phyloP scores from a whole-genome alignment of 2,797 vertebrate species.

The Denticeps clupeoides region DNA sequence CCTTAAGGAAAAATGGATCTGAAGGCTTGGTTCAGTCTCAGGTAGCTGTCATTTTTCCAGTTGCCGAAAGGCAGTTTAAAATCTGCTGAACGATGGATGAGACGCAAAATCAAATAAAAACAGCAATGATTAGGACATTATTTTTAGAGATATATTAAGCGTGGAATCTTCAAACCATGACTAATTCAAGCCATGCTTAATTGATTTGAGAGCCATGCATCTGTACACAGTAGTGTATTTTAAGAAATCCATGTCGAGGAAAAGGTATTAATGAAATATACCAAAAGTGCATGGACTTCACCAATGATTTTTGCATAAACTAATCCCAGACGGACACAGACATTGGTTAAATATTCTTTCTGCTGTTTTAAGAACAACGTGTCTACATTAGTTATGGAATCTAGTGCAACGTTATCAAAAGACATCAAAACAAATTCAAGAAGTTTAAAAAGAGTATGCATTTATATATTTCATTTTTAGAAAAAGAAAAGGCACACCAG shows the following conservation, averaged over 20 bases:
- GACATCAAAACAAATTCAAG: too few relatives aligned
- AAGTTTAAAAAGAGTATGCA: conserved; percentile 19
- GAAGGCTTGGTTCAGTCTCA: conserved; percentile 19
- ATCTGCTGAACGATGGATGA: conserved; percentile 56
- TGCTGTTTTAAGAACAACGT: conserved; percentile 25
- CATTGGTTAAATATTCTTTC: conserved; percentile 4
- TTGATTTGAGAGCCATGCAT: too few relatives aligned
- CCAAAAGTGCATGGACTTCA: too few relatives aligned
- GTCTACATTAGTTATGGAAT: not conserved
- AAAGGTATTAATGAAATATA: too few relatives aligned
- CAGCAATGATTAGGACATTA: conserved; percentile 21
- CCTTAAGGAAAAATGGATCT: conserved; percentile 12
- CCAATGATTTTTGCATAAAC: conserved; percentile 34
- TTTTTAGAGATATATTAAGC: too few relatives aligned
- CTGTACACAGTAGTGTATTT: too few relatives aligned
- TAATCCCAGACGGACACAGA: conserved; percentile 42
- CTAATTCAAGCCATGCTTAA: too few relatives aligned
- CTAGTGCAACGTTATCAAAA: conserved; percentile 20
- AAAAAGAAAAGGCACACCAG: conserved; percentile 25
- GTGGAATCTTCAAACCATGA: too few relatives aligned
- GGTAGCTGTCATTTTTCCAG: conserved; percentile 54
- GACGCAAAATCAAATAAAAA: conserved; percentile 29
- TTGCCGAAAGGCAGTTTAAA: conserved; percentile 60
- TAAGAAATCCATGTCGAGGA: too few relatives aligned
- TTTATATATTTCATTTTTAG: conserved; percentile 7